These are phyloP conservation scores for Alethe castanea DNA, from an alignment of 2,113 vertebrate species.

Conservation along the genomic window DNA sequence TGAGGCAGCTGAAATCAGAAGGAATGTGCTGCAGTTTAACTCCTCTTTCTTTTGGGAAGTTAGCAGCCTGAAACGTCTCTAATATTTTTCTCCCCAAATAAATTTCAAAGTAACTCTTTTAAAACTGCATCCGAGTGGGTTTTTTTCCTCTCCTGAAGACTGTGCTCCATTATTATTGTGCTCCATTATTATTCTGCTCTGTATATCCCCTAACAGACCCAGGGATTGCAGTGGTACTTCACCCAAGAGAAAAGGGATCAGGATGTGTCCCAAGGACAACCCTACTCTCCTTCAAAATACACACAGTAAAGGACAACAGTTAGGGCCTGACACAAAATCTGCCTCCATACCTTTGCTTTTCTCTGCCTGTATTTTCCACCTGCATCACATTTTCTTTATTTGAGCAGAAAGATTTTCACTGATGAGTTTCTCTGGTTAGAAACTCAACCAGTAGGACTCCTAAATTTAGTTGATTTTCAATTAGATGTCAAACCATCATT, in stretches of 20 bases:
- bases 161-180: not conserved
- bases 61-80: not conserved
- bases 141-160: not conserved
- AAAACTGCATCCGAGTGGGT: rapidly evolving
- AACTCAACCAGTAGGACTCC: not conserved
- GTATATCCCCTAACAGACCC: not conserved
- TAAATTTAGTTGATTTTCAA: not conserved
- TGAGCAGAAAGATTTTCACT: not conserved
- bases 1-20: not conserved
- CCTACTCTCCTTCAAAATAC: not conserved
- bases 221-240: not conserved
- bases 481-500: not conserved
- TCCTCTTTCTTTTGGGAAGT: not conserved
- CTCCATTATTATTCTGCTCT: not conserved
- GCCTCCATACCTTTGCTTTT: not conserved
- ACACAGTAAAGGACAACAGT: not conserved
- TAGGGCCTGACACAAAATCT: not conserved
- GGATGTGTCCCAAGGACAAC: not conserved
- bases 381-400: not conserved
- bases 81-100: not conserved
- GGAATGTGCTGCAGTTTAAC: not conserved
- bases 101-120: not conserved
- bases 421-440: not conserved
- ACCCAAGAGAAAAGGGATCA: not conserved
- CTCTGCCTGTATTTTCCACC: not conserved